Base-by-base conservation (phyloP, 2,113 vertebrate genomes). In the Percina caprodes region DNA sequence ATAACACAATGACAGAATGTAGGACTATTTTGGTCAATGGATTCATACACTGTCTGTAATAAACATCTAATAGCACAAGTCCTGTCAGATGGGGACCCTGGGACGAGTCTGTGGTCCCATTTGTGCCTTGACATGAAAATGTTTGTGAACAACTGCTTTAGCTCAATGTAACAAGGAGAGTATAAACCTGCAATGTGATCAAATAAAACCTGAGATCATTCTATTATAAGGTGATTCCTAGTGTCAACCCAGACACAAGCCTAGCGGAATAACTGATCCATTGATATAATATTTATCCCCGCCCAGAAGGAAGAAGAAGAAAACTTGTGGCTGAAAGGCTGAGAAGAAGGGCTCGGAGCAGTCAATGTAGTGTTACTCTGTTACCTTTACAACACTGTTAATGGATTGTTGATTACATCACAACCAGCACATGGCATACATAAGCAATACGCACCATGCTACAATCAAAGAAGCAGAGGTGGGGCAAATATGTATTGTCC, bases 301-400 rank as follows among this genome's bases (percentile, higher is more conserved):
- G 0, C 72, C 86, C 87, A 49, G 68, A 5, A 61, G 79, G 67
- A 51, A 42, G 66, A 39, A 56, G 46, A 45, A 23, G 62, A 62
- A 58, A 76, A 39, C 86, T 81, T 54, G 80, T 89, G 90, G 86
- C 74, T 82, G 49, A 52, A 68, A 69, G 56, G 79, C 75, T 84
- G 71, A 77, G 39, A 48, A 48, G 58, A 55, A 73, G 7, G 8
- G 74, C 77, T 51, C 0, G 9, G n/a, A 69, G 86, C 52, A 35
- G 23, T 14, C 3, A 26, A 2, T 1, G n/a, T 3, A 35, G 14
- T 33, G 56, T 33, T 58, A 10, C 48, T 21, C 16, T 39, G 14
- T 66, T 52, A 4, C 6, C 11, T 60, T 21, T 46, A 9, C 56
- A 58, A 39, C 26, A 24, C 70, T 33, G 58, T 15, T 26, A 18